These are phyloP conservation scores for Hydroisotoma schaefferi DNA, from an alignment of 2,888 invertebrate genomes.

Conservation along the genomic window DNA sequence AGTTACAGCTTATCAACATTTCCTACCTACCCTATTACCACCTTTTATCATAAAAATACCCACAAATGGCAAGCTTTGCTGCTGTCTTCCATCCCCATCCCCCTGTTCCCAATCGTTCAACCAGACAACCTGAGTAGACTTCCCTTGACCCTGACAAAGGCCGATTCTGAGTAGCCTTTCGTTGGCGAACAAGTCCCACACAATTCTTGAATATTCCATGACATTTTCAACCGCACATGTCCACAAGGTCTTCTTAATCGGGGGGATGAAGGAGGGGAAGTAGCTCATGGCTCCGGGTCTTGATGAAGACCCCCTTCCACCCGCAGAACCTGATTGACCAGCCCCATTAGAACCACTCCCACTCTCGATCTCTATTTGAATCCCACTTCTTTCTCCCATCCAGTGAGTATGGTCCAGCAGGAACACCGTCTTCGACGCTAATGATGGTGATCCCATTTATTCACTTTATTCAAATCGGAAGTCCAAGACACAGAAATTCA, in stretches of 20 bases:
- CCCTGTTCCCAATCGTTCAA: slow-evolving; percentile 77
- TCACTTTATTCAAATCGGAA: no score
- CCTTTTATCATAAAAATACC: no score
- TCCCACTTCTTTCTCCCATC: slow-evolving; percentile 79
- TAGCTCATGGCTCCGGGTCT: background rate
- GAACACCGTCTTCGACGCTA: slow-evolving; percentile 75
- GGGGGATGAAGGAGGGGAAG: slow-evolving; percentile 57
- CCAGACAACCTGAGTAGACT: slow-evolving; percentile 71
- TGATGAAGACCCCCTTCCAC: slow-evolving; percentile 7
- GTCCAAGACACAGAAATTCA: no score
- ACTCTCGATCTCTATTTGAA: slow-evolving; percentile 77
- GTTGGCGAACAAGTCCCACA: slow-evolving; percentile 93
- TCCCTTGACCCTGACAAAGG: slow-evolving; percentile 61
- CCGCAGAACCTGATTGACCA: slow-evolving; percentile 60
- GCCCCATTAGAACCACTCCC: slow-evolving; percentile 39
- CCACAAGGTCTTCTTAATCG: slow-evolving; percentile 91
- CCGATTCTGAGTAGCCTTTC: slow-evolving; percentile 82
- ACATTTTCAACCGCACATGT: slow-evolving; percentile 93
- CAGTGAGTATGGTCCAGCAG: slow-evolving; percentile 91
- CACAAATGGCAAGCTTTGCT: slow-evolving; percentile 84
- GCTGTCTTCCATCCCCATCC: slow-evolving; percentile 51
- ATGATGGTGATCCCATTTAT: no score
- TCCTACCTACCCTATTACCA: no score
- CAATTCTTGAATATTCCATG: slow-evolving; percentile 92
- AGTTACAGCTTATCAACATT: background rate